Percentiles rank a stretch among this genome's conserved stretches.
Conservation (phyloP, 2,797 vertebrate genomes). For the Staurois parvus region DNA sequence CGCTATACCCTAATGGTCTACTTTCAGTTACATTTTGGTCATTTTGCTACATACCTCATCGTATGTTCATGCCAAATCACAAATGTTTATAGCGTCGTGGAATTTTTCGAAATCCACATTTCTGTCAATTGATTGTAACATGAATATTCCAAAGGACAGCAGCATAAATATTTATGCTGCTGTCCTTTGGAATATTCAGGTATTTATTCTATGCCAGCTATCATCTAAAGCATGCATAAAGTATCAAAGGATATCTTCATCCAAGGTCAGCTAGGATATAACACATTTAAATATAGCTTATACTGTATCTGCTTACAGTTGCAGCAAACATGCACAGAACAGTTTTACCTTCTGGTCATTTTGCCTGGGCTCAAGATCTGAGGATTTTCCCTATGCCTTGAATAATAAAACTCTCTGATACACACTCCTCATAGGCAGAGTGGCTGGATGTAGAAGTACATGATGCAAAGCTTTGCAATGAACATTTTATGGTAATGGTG, state of each 20-base stretch:
- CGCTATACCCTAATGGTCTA: not conserved
- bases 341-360: not conserved
- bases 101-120: not conserved
- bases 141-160: too few relatives aligned
- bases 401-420: not conserved
- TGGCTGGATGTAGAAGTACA: not conserved
- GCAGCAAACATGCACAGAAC: not conserved
- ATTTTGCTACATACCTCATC: not conserved
- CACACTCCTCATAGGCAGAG: not conserved
- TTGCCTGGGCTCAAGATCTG: not conserved
- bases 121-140: not conserved
- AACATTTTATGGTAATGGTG: too few relatives aligned
- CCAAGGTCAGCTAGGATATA: not conserved
- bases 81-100: not conserved
- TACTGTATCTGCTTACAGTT: not conserved
- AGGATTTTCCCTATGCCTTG: not conserved
- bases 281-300: not conserved
- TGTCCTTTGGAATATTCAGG: not conserved
- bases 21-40: not conserved
- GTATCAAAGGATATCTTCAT: not conserved
- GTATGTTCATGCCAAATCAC: not conserved
- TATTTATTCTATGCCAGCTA: not conserved
- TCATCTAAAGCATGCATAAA: not conserved
- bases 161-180: not conserved
- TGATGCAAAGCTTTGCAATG: not conserved